Conservation (phyloP, 2,797 vertebrate genomes). For the Hylomyscus alleni region DNA sequence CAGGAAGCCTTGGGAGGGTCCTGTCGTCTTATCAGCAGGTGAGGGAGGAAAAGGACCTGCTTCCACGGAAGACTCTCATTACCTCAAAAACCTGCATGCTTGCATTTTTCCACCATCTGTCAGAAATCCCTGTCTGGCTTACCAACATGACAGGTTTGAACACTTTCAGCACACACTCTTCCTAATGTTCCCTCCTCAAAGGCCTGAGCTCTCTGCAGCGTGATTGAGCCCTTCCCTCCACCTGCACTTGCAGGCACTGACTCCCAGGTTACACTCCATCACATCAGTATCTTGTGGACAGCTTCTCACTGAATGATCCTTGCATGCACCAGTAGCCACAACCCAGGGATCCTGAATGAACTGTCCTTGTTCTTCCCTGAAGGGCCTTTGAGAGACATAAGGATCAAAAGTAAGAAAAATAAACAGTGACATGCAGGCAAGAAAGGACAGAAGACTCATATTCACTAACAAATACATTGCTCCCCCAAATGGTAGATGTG, state of each 20-base stretch:
- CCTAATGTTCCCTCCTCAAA: constrained; percentile 79
- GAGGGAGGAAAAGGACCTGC: constrained; percentile 66
- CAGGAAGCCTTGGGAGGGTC: constrained; percentile 32
- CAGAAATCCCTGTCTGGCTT: constrained; percentile 73
- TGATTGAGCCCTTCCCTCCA: constrained; percentile 52
- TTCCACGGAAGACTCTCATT: constrained; percentile 61
- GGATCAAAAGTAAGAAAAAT: background rate
- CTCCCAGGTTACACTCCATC: constrained; percentile 37
- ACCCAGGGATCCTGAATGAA: background rate
- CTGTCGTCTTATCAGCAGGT: constrained; percentile 69
- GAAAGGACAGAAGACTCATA: background rate
- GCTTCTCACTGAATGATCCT: background rate
- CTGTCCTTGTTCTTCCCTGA: background rate
- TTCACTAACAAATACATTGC: background rate
- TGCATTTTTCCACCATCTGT: constrained; percentile 66
- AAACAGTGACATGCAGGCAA: background rate
- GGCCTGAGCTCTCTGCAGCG: constrained; percentile 70
- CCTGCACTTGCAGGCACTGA: constrained; percentile 20
- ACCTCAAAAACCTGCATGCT: constrained; percentile 75
- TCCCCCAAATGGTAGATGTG: background rate
- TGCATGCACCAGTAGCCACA: background rate
- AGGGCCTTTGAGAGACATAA: background rate
- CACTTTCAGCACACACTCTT: constrained; percentile 76
- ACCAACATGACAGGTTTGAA: constrained; percentile 49
- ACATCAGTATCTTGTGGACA: background rate